Evolutionary conservation across 2,113 vertebrate genomes (phyloP), one percentile per base, ranked within the genome.

Genomic region (Stercorarius parasiticus): DNA sequence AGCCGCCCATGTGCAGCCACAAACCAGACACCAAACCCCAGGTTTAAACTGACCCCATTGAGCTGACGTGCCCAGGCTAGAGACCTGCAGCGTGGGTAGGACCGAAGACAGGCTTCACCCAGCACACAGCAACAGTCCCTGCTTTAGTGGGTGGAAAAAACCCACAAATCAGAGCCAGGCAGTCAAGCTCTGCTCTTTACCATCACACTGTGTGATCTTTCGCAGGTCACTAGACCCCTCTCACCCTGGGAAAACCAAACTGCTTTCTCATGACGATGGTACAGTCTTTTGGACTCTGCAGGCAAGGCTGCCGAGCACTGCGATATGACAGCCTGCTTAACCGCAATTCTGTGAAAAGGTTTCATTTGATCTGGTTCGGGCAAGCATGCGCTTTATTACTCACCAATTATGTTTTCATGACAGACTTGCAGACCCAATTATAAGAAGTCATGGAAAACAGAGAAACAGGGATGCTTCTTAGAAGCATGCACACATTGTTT

Each of bases 321-420:
- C 0, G 1, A 58, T 58, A 27, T 3, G 18, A 58, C 18, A 15
- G 26, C 0, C 0, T 0, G 26, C 71, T 88, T n/a, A 53, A 87
- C 65, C 30, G 3, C 53, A 45, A 11, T 11, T 27, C 95, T 62
- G 58, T 25, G 18, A 55, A 72, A 72, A 85, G 55, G 49, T 66
- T 94, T 62, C 32, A 8, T 83, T 80, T 73, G 38, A 76, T 49
- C 70, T 62, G 66, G 27, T 73, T 73, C 1, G 0, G 78, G 83
- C 55, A 77, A 88, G 64, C 73, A 53, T 3, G 20, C 0, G 13
- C 73, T 70, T 88, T 73, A 77, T 50, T 84, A 89, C 43, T 90
- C 78, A 50, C n/a, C 84, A 82, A 65, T 77, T 85, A 77, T 11
- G 38, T 80, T 80, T 88, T 82, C 74, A 34, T 43, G 42, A 87